Conservation (phyloP, 2,797 vertebrate species). For the Dromococcyx pavoninus region DNA sequence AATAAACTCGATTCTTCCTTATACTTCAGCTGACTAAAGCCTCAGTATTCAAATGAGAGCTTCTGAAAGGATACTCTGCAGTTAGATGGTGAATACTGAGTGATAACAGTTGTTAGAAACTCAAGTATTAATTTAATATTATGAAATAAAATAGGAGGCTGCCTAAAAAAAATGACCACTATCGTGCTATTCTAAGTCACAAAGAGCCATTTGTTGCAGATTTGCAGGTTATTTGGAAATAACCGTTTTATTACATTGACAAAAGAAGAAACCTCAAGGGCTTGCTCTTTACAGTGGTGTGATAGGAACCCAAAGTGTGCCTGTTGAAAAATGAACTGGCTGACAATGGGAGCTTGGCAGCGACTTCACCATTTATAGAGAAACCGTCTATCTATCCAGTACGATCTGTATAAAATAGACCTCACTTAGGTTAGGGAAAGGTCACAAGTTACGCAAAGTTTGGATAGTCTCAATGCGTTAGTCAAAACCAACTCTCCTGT, state of each 20-base stretch:
- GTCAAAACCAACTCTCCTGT: conserved; percentile 86
- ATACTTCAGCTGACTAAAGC: not conserved
- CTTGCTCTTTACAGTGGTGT: conserved; percentile 28
- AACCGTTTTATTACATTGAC: conserved; percentile 16
- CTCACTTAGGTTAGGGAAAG: conserved; percentile 75
- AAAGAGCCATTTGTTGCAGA: conserved; percentile 1
- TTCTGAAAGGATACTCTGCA: not conserved
- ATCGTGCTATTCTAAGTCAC: not conserved
- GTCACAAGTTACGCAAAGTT: conserved; percentile 81
- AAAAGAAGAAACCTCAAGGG: conserved; percentile 50
- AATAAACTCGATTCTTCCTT: not conserved
- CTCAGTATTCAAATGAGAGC: not conserved
- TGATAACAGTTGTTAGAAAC: not conserved
- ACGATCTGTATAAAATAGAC: conserved; percentile 57
- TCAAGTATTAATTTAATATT: not conserved
- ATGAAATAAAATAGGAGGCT: not conserved
- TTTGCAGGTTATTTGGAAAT: conserved; percentile 33
- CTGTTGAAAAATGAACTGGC: conserved; percentile 52
- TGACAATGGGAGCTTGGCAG: conserved; percentile 56
- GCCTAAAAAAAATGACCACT: not conserved
- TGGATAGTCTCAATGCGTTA: conserved; percentile 73
- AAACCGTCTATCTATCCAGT: conserved; percentile 51
- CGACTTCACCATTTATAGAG: conserved; percentile 37
- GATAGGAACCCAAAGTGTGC: conserved; percentile 45
- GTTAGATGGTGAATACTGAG: not conserved